Evolutionary conservation across 2,888 invertebrate species (phyloP), one percentile per base, ranked within the genome.

Genomic region (Poecilus cupreus): DNA sequence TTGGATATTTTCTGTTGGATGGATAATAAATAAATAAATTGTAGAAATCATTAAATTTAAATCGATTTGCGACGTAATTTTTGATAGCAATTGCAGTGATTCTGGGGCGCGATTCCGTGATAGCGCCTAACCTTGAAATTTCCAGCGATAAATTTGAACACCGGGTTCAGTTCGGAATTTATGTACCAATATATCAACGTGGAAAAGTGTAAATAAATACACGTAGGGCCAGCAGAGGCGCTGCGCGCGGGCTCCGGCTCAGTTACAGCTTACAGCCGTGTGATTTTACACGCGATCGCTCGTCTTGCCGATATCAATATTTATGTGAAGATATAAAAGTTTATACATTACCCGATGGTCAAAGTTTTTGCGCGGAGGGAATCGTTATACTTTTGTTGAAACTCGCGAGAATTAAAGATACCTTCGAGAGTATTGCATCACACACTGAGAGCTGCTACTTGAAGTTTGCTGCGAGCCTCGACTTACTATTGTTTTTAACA

Each of bases 291-390:
- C 82, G 82, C 82, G 84, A 82, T 82, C 83, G 84, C 83, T 84
- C 83, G 82, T 83, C 83, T 83, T 39, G 83, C 82, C 83, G 84
- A 84, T 84, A 85, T 85, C 84, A 84, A 85, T 85, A 84, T 85
- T 84, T 85, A 84, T 83, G 84, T 83, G 79, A 37, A 83, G 83
- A 83, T 84, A 85, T 85, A 84, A 84, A 85, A 85, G 83, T 85
- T 84, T 85, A 83, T 83, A 83, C 84, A 84, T 84, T 84, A 84
- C 84, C 83, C 83, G 83, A 82, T 83, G 84, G 76, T 51, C 68
- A 46, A 79, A 79, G 49, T 79, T 79, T n/a, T 51, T 16, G 70
- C 68, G 68, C 68, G 26, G 24, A 1, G 79, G 70, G 79, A 68
- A 46, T 37, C 70, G 37, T 70, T 57, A 18, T 79, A 51, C 70